A percentile compares a stretch with the other conserved stretches of the same genome.
phyloP scores from a whole-genome alignment of 1,140 invertebrate species.

The Hormaphis cornu region DNA sequence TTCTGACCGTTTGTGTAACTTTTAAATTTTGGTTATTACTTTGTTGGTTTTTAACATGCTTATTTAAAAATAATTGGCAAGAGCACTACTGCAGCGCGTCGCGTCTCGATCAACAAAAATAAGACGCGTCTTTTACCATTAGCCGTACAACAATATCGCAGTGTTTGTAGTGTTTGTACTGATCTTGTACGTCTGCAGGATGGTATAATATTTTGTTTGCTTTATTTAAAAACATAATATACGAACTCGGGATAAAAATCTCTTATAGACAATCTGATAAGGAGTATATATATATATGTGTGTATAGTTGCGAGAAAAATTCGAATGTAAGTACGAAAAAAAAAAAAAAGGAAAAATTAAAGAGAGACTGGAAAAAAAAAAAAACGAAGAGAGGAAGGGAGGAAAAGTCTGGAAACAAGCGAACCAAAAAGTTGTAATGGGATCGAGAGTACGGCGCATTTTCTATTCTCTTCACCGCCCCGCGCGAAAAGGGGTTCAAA shows the following conservation, averaged over 20 bases:
- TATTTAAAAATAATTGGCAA: too few relatives aligned
- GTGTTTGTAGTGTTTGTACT: conserved; percentile 12
- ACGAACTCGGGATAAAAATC: conserved; percentile 19
- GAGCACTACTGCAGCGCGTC: too few relatives aligned
- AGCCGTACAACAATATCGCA: conserved; percentile 13
- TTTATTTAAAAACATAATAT: not conserved
- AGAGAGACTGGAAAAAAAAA: not conserved
- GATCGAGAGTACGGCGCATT: conserved; percentile 2
- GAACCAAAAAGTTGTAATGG: conserved; percentile 26
- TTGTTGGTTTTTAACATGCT: too few relatives aligned
- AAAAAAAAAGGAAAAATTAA: not conserved
- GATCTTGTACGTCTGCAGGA: conserved; percentile 5
- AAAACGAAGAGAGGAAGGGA: not conserved
- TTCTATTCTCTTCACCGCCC: not conserved
- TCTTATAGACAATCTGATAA: conserved; percentile 19
- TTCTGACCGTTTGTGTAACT: too few relatives aligned
- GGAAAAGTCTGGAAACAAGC: not conserved
- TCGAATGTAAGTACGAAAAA: not conserved
- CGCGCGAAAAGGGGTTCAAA: not conserved
- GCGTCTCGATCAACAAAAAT: not conserved
- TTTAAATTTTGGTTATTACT: too few relatives aligned
- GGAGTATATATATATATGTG: too few relatives aligned
- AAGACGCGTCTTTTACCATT: too few relatives aligned
- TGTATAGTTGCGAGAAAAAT: conserved; percentile 7
- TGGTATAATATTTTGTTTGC: conserved; percentile 19